These are phyloP conservation scores for Sebastiscus tertius DNA, from an alignment of 2,797 vertebrate genomes.

Conservation along the genomic window DNA sequence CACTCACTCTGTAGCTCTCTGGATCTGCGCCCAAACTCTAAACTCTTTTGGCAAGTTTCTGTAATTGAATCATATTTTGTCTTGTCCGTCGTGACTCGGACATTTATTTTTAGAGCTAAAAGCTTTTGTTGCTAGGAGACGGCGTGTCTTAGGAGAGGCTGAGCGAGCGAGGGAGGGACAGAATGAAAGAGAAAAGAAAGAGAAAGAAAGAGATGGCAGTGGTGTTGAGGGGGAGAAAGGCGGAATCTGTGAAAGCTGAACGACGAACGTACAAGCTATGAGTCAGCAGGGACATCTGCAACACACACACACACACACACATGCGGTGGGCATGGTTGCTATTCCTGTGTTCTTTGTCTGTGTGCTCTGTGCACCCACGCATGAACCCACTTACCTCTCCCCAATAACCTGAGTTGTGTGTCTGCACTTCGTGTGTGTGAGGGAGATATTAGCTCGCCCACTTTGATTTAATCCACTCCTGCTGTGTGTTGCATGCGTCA, in stretches of 20 bases:
- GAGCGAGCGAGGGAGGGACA: constrained; percentile 69
- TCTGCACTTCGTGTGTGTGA: constrained; percentile 36
- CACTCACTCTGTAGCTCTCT: constrained; percentile 12
- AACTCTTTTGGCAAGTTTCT: constrained; percentile 63
- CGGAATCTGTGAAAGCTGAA: constrained; percentile 76
- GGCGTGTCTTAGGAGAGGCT: constrained; percentile 73
- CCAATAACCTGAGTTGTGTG: constrained; percentile 66
- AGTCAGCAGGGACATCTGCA: constrained; percentile 83
- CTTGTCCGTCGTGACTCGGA: constrained; percentile 73
- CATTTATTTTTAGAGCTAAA: constrained; percentile 83
- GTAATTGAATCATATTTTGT: constrained; percentile 72
- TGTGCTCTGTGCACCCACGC: constrained; percentile 75
- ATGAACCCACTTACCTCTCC: constrained; percentile 78
- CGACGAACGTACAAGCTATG: constrained; percentile 78
- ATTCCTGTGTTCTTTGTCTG: constrained; percentile 78
- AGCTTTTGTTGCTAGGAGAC: constrained; percentile 87
- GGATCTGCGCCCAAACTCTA: constrained; percentile 27
- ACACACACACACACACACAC: constrained; percentile 41
- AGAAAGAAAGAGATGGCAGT: constrained; percentile 56
- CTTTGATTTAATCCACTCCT: constrained; percentile 47
- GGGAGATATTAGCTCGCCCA: constrained; percentile 62
- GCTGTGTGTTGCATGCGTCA: constrained; percentile 6
- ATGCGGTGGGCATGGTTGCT: constrained; percentile 65
- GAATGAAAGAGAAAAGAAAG: constrained; percentile 52
- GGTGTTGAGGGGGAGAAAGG: constrained; percentile 72